Conservation (phyloP, 1,140 invertebrate genomes). For the Oryzaephilus surinamensis region DNA sequence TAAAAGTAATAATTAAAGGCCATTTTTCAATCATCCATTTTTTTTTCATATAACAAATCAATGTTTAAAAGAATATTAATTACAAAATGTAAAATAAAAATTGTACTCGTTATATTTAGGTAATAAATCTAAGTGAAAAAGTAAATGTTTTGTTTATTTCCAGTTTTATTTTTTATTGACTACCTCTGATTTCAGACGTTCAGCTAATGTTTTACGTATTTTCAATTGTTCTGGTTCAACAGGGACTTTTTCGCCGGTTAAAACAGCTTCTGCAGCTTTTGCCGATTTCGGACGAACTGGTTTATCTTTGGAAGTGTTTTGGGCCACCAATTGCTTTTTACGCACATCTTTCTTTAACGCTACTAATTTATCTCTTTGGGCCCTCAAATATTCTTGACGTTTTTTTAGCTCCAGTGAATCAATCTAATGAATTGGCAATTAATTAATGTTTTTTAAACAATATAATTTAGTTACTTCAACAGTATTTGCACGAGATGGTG, state of each 20-base stretch:
- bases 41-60: slow-evolving; percentile 25
- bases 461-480: no score
- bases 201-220: slow-evolving; percentile 69
- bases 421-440: slow-evolving; percentile 29
- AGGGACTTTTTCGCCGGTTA: slow-evolving; percentile 37
- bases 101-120: slow-evolving; percentile 37
- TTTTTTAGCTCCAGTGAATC: slow-evolving; percentile 59
- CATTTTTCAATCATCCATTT: slow-evolving; percentile 25
- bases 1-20: slow-evolving; percentile 12
- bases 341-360: slow-evolving; percentile 78
- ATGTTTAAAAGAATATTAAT: slow-evolving; percentile 25
- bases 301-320: slow-evolving; percentile 22
- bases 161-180: slow-evolving; percentile 10
- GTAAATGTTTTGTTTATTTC: slow-evolving; percentile 1
- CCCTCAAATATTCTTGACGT: slow-evolving; percentile 71
- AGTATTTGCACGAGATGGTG: no score
- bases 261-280: slow-evolving; percentile 51
- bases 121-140: slow-evolving; percentile 34
- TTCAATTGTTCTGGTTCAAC: slow-evolving; percentile 54
- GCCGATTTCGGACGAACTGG: slow-evolving; percentile 62
- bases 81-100: slow-evolving; percentile 33
- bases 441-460: no score
- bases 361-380: slow-evolving; percentile 81
- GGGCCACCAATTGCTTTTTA: slow-evolving; percentile 55
- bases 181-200: slow-evolving; percentile 74